These are phyloP conservation scores for Aegotheles bennettii DNA, from an alignment of 2,113 vertebrate species.

Conservation along the genomic window DNA sequence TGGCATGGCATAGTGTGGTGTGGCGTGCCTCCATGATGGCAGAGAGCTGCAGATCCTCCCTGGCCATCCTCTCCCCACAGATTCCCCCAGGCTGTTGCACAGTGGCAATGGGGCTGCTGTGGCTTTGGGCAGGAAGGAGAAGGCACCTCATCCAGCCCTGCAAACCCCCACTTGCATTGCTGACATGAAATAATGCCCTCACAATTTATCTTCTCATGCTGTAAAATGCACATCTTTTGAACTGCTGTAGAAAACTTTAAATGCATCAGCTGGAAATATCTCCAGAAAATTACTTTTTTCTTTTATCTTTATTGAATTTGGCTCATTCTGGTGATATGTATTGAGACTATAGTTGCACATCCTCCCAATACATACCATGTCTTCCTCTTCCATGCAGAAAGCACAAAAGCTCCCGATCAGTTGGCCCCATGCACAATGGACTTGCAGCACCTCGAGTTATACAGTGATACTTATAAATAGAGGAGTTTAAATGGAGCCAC, in stretches of 20 bases:
- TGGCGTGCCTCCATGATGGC: not conserved
- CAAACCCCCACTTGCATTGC: accelerated
- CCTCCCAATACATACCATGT: not conserved
- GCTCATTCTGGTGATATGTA: not conserved
- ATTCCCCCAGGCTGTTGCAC: not conserved
- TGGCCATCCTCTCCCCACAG: not conserved
- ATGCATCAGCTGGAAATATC: not conserved
- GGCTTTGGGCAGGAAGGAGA: not conserved
- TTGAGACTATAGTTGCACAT: not conserved
- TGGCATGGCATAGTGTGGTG: not conserved
- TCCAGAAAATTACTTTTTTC: not conserved
- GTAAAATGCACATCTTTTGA: not conserved
- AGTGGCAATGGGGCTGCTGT: accelerated
- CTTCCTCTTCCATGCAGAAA: not conserved
- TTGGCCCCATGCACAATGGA: not conserved
- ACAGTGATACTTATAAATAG: not conserved
- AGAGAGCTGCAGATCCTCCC: not conserved
- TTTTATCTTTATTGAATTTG: not conserved
- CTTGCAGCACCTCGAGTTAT: not conserved
- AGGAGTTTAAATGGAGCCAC: not conserved
- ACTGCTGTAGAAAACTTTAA: not conserved
- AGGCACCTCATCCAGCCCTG: not conserved
- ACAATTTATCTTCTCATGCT: not conserved
- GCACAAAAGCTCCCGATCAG: not conserved
- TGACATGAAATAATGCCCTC: not conserved